A percentile compares a stretch with the other conserved stretches of the same genome.
Conservation (phyloP, 2,797 vertebrate species). For the Sebastes taczanowskii region DNA sequence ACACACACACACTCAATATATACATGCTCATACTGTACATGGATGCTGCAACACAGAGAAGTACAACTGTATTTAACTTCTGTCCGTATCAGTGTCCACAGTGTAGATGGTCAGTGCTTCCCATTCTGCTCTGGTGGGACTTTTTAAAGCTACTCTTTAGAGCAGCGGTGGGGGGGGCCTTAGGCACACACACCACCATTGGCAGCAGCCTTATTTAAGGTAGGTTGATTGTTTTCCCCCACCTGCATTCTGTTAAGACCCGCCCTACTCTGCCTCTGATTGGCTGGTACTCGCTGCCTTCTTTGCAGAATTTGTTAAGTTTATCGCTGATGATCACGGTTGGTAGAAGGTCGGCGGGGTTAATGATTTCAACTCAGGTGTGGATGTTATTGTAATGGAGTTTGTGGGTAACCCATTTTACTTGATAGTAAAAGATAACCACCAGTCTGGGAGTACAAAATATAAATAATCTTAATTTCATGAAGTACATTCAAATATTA, state of each 20-base stretch:
- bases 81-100: neutral
- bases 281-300: neutral
- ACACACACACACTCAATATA: neutral
- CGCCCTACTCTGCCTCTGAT: neutral
- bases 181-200: neutral
- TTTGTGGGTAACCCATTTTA: too few species aligned
- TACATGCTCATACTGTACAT: neutral
- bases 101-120: neutral
- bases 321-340: neutral
- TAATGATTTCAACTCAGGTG: too few species aligned
- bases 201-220: neutral
- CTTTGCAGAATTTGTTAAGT: too few species aligned
- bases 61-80: neutral
- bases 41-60: neutral
- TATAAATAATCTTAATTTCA: too few species aligned
- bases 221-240: neutral
- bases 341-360: neutral
- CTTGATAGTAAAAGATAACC: too few species aligned
- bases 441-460: too few species aligned
- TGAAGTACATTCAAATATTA: too few species aligned
- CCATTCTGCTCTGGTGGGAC: neutral
- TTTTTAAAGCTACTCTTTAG: neutral
- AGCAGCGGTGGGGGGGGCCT: neutral
- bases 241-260: neutral
- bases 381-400: too few species aligned